Evolutionary conservation across 2,113 vertebrate genomes (phyloP).

Genomic region (Mustela lutreola): DNA sequence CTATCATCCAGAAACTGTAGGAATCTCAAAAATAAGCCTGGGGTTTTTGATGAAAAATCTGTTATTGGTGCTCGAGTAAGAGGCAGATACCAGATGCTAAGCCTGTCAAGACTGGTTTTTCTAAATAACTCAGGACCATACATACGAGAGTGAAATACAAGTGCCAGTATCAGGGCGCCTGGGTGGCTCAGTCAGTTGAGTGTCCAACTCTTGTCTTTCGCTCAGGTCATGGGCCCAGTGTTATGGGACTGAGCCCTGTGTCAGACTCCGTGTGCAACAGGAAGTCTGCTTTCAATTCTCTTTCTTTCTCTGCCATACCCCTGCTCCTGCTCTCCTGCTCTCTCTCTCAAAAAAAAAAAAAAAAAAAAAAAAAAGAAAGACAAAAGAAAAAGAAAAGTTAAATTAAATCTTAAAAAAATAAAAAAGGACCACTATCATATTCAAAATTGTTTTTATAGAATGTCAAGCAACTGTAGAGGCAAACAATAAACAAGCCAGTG

Average conservation of each 20-base stretch:
- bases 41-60: background rate
- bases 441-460: background rate
- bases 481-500: background rate
- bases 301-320: background rate
- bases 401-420: background rate
- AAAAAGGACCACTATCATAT: background rate
- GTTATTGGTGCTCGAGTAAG: background rate
- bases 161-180: background rate
- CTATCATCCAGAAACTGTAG: background rate
- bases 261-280: background rate
- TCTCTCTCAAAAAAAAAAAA: no score
- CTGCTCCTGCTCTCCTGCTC: background rate
- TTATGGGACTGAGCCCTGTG: background rate
- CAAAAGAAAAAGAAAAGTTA: background rate
- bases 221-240: background rate
- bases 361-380: no score
- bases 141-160: background rate
- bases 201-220: no score
- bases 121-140: background rate
- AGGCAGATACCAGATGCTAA: background rate
- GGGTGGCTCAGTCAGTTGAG: background rate
- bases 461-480: background rate
- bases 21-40: background rate
- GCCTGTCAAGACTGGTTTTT: background rate
- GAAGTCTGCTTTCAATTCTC: background rate